Evolutionary conservation across 2,797 vertebrate species (phyloP), one percentile per base, ranked within the genome.

Genomic region (Alca torda): DNA sequence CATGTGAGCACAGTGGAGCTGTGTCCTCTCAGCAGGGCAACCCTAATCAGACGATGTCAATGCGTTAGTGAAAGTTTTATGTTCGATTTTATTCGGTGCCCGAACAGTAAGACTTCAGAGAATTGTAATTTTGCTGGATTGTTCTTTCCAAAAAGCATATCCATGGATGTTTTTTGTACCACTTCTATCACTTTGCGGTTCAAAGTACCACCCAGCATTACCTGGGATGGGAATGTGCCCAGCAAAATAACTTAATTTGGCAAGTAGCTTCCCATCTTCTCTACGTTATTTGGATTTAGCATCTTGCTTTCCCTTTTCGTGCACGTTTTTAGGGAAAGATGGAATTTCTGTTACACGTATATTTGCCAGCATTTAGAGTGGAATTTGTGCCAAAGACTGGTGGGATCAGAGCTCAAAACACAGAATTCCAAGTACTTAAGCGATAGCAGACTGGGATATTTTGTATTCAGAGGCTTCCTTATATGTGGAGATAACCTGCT

Each of bases 1-100:
- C 1, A 0, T 6, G 43, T 30, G 33, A n/a, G 21, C 3, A 0
- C 9, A n/a, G 50, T 5, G 30, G 54, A 31, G 60, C 72, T 6
- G 39, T 2, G 5, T 31, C 50, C 43, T 60, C n/a, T 13, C 57
- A 17, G 65, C 73, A 65, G 78, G 43, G n/a, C 56, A 54, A 82
- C 28, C 37, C 41, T 3, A n/a, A 23, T 15, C 5, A 9, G 79
- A 18, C n/a, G n/a, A 6, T 48, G 73, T 41, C 56, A 64, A 0
- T 3, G 0, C 3, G 0, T 30, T 43, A 11, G 25, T 5, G n/a
- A 63, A n/a, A 35, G 50, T 18, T 75, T 60, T 23, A 0, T 43
- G 16, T 76, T 89, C 3, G 3, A 1, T 60, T 89, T 43, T 17
- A 8, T 63, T 45, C 50, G 25, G 10, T 68, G 67, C n/a, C 68